Base-by-base conservation (phyloP, 2,113 vertebrate genomes). In the Ochotona princeps region DNA sequence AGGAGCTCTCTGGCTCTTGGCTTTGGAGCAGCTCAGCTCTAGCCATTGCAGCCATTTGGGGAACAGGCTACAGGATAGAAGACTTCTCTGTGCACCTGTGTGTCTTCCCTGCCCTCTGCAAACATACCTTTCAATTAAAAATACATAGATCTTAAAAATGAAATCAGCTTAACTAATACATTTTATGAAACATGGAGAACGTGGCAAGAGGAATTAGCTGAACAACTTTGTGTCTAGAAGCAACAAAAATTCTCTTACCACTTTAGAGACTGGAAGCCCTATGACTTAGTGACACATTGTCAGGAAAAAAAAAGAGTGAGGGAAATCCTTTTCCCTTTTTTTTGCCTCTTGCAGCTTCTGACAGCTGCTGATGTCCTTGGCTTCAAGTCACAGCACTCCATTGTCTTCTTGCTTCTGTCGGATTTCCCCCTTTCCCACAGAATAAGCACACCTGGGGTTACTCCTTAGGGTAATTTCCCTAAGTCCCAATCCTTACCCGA, bases 141-240 rank as follows among this genome's bases (percentile, higher is more conserved):
- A 44, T 44, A 6, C 3, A 44, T 44, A 44, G 38, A 44, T 44
- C 38, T 44, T 44, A 44, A 44, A 44, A 44, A 44, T 44, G 11
- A 10, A 72, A 82, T 30, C 3, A 26, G n/a, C 63, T 51, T 8
- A 89, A 74, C 1, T 67, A 74, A 63, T n/a, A 51, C 60, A 54
- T 93, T 87, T 76, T 86, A 35, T 66, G 79, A 91, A 95, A 30
- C 11, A 23, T 51, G 8, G 7, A 66, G 32, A 5, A 83, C 76
- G 28, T 13, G 3, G 14, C 10, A 67, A 73, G 32, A 83, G 1
- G 2, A 86, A 70, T 5, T 5, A 86, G 10, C 54, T 67, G 73
- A 57, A 15, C 44, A 79, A 32, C 2, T 60, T n/a, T 63, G 23
- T 88, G 26, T 38, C 13, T 78, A 54, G 25, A 86, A 78, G 23